Conservation (phyloP, 2,113 vertebrate genomes). For the Orcinus orca region DNA sequence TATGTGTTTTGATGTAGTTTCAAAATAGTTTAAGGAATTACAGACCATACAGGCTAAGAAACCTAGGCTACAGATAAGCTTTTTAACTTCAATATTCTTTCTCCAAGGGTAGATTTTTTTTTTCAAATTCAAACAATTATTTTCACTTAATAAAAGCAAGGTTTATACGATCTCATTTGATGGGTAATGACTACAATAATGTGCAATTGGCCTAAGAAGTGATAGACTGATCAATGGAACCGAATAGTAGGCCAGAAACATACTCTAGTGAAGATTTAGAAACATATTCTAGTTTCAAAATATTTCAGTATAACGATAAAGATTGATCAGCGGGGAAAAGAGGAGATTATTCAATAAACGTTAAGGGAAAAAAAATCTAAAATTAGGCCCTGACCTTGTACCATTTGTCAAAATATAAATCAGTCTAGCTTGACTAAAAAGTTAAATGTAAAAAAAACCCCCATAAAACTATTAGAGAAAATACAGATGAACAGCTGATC, state of each 20-base stretch:
- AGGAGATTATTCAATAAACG: not conserved
- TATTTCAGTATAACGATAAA: not conserved
- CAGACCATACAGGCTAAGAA: not conserved
- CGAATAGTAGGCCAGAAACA: not conserved
- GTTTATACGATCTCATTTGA: constrained; percentile 3
- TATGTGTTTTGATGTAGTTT: not conserved
- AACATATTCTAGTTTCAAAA: not conserved
- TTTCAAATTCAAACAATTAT: not conserved
- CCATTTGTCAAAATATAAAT: constrained; percentile 5
- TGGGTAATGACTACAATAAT: not conserved
- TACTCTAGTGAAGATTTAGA: not conserved
- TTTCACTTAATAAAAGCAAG: not conserved
- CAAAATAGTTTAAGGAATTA: constrained; percentile 12
- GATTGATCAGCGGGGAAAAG: not conserved
- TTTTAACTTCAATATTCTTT: constrained; percentile 9
- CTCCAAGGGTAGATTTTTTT: not conserved
- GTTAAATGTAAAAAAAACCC: not conserved
- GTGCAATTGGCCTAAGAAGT: not conserved
- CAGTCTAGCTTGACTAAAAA: not conserved
- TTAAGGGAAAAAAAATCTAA: not conserved
- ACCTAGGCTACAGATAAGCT: not conserved
- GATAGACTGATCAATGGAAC: not conserved
- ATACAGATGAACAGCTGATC: not conserved
- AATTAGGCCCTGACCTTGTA: not conserved
- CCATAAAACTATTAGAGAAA: constrained; percentile 29